These are phyloP conservation scores for Cliona cf. orientalis DNA, from an alignment of 37 sponge, comb jelly and placozoan species.

Conservation along the genomic window DNA sequence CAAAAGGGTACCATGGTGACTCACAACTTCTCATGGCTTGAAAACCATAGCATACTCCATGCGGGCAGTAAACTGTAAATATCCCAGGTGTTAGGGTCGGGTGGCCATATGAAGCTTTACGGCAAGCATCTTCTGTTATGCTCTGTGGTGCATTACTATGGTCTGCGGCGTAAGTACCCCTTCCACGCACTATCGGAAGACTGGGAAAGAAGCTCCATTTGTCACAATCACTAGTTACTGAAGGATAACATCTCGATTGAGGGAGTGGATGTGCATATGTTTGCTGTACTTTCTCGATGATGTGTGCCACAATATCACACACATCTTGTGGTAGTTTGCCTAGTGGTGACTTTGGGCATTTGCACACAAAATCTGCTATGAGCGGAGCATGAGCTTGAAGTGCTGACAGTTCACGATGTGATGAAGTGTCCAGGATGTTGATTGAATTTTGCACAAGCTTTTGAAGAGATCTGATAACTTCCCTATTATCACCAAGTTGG, in stretches of 20 bases:
- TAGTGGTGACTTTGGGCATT: background rate
- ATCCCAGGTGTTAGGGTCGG: slow-evolving; percentile 44
- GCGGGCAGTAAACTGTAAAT: slow-evolving; percentile 48
- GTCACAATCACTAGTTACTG: background rate
- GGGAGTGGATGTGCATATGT: background rate
- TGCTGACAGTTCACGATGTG: background rate
- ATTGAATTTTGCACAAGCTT: background rate
- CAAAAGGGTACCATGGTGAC: slow-evolving; percentile 41
- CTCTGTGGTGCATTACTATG: background rate
- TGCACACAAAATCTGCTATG: background rate
- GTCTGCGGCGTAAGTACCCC: background rate
- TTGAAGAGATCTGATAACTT: background rate
- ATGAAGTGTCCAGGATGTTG: background rate
- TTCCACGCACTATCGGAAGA: background rate
- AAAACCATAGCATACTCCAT: slow-evolving; percentile 61
- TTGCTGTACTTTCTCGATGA: background rate
- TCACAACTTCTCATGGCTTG: slow-evolving; percentile 34
- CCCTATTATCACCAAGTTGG: background rate
- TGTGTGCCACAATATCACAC: background rate
- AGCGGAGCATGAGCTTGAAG: background rate
- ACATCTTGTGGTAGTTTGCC: background rate
- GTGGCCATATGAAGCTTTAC: slow-evolving; percentile 10
- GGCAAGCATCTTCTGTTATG: slow-evolving; percentile 12
- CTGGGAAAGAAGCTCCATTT: background rate
- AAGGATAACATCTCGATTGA: background rate